Conservation (phyloP, 2,888 invertebrate species). For the Amorpha juglandis region DNA sequence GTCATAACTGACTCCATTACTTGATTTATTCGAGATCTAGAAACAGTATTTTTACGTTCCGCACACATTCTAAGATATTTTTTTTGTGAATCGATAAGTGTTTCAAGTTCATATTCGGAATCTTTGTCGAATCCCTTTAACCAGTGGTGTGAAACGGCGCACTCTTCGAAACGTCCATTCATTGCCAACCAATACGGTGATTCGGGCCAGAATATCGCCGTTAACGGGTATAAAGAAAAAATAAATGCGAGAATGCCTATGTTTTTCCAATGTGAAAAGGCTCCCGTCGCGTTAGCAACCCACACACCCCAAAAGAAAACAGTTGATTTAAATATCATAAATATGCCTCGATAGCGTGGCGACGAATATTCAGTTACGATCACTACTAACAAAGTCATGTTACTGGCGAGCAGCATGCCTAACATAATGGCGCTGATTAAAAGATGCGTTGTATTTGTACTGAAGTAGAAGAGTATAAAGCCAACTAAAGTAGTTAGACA, state of each 20-base stretch:
- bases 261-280: slow-evolving; percentile 56
- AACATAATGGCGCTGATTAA: slow-evolving; percentile 53
- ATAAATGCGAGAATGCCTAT: slow-evolving; percentile 50
- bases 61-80: slow-evolving; percentile 39
- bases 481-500: slow-evolving; percentile 46
- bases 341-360: slow-evolving; percentile 55
- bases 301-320: slow-evolving; percentile 60
- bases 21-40: slow-evolving; percentile 38
- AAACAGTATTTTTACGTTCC: slow-evolving; percentile 33
- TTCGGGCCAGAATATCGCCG: slow-evolving; percentile 52
- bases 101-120: slow-evolving; percentile 50
- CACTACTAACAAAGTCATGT: slow-evolving; percentile 52
- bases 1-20: slow-evolving; percentile 42
- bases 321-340: slow-evolving; percentile 57
- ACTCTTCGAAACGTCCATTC: slow-evolving; percentile 56
- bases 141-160: slow-evolving; percentile 52
- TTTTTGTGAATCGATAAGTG: slow-evolving; percentile 49
- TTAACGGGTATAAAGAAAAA: slow-evolving; percentile 44
- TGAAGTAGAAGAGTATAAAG: slow-evolving; percentile 53
- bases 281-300: slow-evolving; percentile 58
- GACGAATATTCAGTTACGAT: slow-evolving; percentile 56
- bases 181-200: slow-evolving; percentile 62
- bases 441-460: slow-evolving; percentile 47
- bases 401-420: slow-evolving; percentile 51
- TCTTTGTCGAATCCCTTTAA: slow-evolving; percentile 51